Conservation (phyloP, 1,140 invertebrate species). For the Ceratitis capitata region DNA sequence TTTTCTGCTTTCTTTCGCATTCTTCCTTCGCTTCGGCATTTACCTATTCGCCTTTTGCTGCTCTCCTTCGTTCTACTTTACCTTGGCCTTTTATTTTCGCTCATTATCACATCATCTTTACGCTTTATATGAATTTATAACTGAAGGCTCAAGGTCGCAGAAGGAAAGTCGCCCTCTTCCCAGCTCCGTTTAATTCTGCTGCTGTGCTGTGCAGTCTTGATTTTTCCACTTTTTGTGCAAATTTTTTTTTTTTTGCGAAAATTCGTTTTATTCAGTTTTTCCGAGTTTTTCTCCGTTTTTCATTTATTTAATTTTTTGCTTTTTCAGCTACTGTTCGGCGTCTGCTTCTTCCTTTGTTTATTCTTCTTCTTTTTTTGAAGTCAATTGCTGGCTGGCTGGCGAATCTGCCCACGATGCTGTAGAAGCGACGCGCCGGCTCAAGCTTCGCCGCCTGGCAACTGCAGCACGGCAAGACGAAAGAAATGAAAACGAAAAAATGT, state of each 20-base stretch:
- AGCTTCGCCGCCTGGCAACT: constrained; percentile 23
- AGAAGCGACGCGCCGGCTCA: background rate
- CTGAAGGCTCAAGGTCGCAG: constrained; percentile 42
- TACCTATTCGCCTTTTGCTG: background rate
- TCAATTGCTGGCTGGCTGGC: constrained; percentile 7
- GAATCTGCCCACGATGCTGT: constrained; percentile 39
- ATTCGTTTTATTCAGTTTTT: constrained; percentile 21
- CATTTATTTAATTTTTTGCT: constrained; percentile 10
- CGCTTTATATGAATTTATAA: constrained; percentile 35
- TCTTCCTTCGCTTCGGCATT: background rate
- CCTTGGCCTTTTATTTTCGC: background rate
- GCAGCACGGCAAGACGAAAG: background rate
- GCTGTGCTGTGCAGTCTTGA: background rate
- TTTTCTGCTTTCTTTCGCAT: background rate
- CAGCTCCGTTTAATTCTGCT: constrained; percentile 45
- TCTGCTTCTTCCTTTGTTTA: background rate
- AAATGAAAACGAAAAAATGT: no score
- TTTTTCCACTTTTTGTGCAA: constrained; percentile 43
- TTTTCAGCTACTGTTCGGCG: background rate
- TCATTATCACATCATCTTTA: constrained; percentile 37
- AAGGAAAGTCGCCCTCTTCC: constrained; percentile 44
- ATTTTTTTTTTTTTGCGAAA: background rate
- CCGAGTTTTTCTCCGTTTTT: background rate
- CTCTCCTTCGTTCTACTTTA: background rate
- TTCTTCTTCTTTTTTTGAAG: constrained; percentile 42